Conservation (phyloP, 2,888 invertebrate genomes). For the Mesorhabditis sp. region DNA sequence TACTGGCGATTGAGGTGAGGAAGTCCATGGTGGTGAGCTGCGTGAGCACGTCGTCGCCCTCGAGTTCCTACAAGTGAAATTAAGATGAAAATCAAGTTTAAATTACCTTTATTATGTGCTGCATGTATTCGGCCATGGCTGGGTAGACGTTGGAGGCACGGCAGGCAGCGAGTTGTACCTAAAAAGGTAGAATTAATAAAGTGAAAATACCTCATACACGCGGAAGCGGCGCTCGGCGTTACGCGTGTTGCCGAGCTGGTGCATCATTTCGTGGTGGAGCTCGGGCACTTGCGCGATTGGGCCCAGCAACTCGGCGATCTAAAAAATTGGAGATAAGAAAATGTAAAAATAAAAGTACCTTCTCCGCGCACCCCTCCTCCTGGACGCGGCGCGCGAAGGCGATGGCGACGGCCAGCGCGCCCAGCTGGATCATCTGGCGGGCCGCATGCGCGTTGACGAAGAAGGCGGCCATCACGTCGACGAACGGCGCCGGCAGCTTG, state of each 20-base stretch:
- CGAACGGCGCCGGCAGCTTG: background rate
- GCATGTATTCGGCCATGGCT: too few species aligned
- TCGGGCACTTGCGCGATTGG: background rate
- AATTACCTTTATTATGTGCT: too few species aligned
- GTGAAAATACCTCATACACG: background rate
- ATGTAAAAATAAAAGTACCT: background rate
- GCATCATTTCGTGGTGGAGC: background rate
- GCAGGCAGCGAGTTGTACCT: background rate
- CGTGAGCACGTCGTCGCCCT: background rate
- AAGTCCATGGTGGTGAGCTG: slow-evolving; percentile 4
- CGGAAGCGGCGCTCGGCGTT: background rate
- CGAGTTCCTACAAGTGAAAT: background rate
- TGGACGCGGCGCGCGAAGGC: background rate
- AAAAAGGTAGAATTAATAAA: background rate
- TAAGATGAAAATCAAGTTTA: too few species aligned
- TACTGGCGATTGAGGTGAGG: background rate
- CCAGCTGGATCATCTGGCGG: background rate
- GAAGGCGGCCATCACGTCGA: background rate
- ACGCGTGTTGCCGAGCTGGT: background rate
- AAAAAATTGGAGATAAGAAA: background rate
- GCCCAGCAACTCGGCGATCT: background rate
- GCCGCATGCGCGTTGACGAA: background rate
- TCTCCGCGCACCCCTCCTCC: background rate
- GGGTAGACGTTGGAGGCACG: too few species aligned
- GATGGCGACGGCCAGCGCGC: background rate